Evolutionary conservation across 2,797 vertebrate species (phyloP), one percentile per base, ranked within the genome.

Genomic region (Notolepis coatsorum): DNA sequence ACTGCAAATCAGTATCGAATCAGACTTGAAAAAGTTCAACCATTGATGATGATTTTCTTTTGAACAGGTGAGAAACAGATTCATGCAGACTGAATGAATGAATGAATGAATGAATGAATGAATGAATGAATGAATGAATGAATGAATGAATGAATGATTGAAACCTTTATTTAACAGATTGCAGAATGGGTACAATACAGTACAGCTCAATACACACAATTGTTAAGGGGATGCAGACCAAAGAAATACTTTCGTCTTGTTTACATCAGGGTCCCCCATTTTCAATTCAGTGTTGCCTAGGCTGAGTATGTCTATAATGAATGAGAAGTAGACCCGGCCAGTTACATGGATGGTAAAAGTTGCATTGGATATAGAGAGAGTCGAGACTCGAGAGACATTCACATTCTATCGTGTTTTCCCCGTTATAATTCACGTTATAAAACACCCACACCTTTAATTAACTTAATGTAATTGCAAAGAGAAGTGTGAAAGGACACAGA

Each of bases 241-340:
- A n/a, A n/a, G n/a, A n/a, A n/a, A n/a, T n/a, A n/a, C n/a, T n/a
- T n/a, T n/a, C n/a, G n/a, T n/a, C n/a, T n/a, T n/a, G n/a, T n/a
- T n/a, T n/a, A n/a, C n/a, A n/a, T n/a, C n/a, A n/a, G n/a, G n/a
- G n/a, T n/a, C n/a, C n/a, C n/a, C n/a, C n/a, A n/a, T n/a, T n/a
- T n/a, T n/a, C n/a, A n/a, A n/a, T n/a, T n/a, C n/a, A n/a, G n/a
- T n/a, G n/a, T n/a, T 23, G 23, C 33, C 4, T 5, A 35, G 28
- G 20, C 21, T 13, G 13, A 21, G 17, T 0, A 35, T 48, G 50
- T 18, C 48, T 71, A 61, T 71, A 65, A 88, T 90, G 82, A 91
- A 89, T 89, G 87, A 86, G 81, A 92, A 89, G 89, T 90, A 89
- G 90, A 78, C 59, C 88, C 88, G 82, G 88, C 65, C 57, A 61